Conservation (phyloP, 2,888 invertebrate genomes). For the Strigamia maritima region DNA sequence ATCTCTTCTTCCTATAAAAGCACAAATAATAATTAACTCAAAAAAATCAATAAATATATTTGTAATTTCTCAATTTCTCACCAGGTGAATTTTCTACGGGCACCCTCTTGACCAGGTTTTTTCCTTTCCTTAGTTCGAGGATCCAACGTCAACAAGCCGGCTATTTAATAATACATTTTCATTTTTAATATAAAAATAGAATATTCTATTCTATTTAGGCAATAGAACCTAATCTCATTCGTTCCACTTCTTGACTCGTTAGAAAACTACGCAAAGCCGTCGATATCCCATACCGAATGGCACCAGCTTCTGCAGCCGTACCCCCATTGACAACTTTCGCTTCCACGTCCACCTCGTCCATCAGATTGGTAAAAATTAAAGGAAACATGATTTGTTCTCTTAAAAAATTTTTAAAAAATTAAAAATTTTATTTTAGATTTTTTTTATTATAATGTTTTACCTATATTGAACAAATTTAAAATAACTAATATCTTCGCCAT, state of each 20-base stretch:
- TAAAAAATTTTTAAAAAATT: slow-evolving; percentile 50
- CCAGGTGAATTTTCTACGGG: slow-evolving; percentile 89
- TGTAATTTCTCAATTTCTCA: slow-evolving; percentile 43
- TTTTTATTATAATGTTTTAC: too few species aligned
- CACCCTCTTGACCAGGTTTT: slow-evolving; percentile 87
- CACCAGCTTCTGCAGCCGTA: slow-evolving; percentile 77
- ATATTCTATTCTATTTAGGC: slow-evolving; percentile 45
- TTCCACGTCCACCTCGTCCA: slow-evolving; percentile 76
- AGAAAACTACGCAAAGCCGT: slow-evolving; percentile 79
- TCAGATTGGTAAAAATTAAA: slow-evolving; percentile 71
- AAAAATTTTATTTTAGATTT: neutral
- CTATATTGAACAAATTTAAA: slow-evolving; percentile 71
- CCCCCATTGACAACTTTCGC: slow-evolving; percentile 69
- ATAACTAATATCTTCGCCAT: slow-evolving; percentile 71
- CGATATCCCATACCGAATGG: slow-evolving; percentile 83
- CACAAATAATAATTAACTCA: neutral
- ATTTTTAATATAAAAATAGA: neutral
- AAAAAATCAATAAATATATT: neutral
- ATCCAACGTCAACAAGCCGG: slow-evolving; percentile 81
- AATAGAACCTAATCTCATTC: slow-evolving; percentile 84
- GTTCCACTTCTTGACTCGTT: slow-evolving; percentile 68
- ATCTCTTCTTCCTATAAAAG: neutral
- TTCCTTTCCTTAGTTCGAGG: slow-evolving; percentile 76
- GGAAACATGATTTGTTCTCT: slow-evolving; percentile 72
- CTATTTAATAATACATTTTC: slow-evolving; percentile 53